These are phyloP conservation scores for Brachypodius melanocephalos DNA, from an alignment of 2,113 vertebrate species.

Conservation along the genomic window DNA sequence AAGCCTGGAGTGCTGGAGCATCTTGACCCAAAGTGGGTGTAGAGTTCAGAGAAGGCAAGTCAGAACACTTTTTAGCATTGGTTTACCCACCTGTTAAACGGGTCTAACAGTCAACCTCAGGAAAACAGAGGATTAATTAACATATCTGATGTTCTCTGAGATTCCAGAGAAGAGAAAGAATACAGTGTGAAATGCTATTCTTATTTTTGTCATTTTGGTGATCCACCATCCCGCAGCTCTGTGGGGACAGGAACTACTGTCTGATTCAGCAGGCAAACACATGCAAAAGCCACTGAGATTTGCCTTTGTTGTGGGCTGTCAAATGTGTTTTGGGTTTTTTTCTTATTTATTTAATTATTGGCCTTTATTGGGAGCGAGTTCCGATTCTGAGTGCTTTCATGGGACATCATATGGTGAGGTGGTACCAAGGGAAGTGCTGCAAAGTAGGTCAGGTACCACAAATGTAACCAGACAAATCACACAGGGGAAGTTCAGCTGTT, in stretches of 20 bases:
- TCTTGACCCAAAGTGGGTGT: conserved; percentile 30
- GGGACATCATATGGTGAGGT: conserved; percentile 33
- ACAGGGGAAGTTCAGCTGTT: conserved; percentile 41
- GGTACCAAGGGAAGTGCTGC: conserved; percentile 39
- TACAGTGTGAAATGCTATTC: not conserved
- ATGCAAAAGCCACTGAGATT: conserved; percentile 32
- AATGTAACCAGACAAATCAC: conserved; percentile 55
- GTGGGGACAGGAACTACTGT: conserved; percentile 23
- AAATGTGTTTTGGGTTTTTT: conserved; percentile 14
- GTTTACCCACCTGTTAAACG: conserved; percentile 46
- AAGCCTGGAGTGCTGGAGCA: conserved; percentile 33
- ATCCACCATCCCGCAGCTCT: conserved; percentile 13
- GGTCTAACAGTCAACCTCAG: conserved; percentile 37
- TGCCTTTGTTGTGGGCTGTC: conserved; percentile 60
- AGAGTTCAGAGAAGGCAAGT: conserved; percentile 55
- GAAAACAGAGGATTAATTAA: conserved; percentile 47
- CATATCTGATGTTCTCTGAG: not conserved
- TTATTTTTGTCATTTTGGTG: conserved; percentile 25
- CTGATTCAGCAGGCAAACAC: conserved; percentile 56
- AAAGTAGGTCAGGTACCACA: conserved; percentile 66
- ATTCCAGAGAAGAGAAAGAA: conserved; percentile 3
- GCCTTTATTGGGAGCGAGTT: conserved; percentile 42
- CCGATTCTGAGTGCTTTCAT: conserved; percentile 38
- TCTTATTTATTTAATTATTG: conserved; percentile 24
- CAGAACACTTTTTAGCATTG: conserved; percentile 10